Evolutionary conservation across 1,140 invertebrate genomes (phyloP), one percentile per base, ranked within the genome.

Genomic region (Rhynchophorus ferrugineus): DNA sequence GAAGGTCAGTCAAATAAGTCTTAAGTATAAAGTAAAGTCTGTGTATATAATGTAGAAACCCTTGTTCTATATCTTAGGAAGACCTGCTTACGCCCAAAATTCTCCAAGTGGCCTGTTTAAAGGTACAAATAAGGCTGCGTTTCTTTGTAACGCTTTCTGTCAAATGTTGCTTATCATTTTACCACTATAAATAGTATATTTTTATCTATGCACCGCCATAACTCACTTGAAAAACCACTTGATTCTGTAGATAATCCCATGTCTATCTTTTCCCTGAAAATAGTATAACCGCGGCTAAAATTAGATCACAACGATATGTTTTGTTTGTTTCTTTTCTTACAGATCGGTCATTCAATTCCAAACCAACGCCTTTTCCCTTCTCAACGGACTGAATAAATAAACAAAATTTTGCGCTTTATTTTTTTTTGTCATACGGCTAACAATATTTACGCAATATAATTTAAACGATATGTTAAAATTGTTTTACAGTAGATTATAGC

Each of bases 311-410:
- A n/a, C n/a, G n/a, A n/a, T n/a, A n/a, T n/a, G n/a, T n/a, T n/a
- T n/a, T n/a, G n/a, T n/a, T n/a, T 38, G 73, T 66, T 69, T 73
- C 71, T 72, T 69, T 70, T 74, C 74, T 79, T 80, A 74, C 79
- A 80, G 77, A 76, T 70, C 73, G 73, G 71, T 75, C 76, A 67
- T 80, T 79, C 73, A 80, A 80, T 73, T 69, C 75, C 57, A 78
- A 78, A 71, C 78, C 77, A 54, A 69, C 76, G 71, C 79, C 78
- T 44, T 80, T 81, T 67, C 78, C 76, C 72, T 70, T 78, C 62
- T 70, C 71, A 62, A 67, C 73, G 64, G 71, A 76, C 69, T 77
- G 71, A 75, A 48, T 8, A n/a, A 21, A 39, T 35, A 19, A 21
- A 18, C 13, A 44, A 21, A 44, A 8, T 49, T 41, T 49, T 8